Base-by-base conservation (phyloP, 1,140 invertebrate species). In the Melanaphis sacchari region DNA sequence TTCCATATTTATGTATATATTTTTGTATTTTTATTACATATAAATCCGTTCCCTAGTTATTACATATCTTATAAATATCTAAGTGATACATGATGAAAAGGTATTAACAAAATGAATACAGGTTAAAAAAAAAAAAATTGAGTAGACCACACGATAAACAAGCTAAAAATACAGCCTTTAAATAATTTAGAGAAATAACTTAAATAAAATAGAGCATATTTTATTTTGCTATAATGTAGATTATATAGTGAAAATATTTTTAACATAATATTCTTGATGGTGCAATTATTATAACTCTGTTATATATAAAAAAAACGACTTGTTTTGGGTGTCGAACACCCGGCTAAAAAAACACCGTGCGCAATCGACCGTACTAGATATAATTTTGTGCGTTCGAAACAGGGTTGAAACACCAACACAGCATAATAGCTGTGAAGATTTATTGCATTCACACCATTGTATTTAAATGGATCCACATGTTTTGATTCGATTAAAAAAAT, bases 401-500 rank as follows among this genome's bases (percentile, higher is more conserved):
- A 31, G 88, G 43, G 88, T 89, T 24, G 88, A 89, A 89, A 89
- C 88, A 38, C 31, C 18, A 38, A 89, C 46, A n/a, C 26, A 7
- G 26, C 59, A 66, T 66, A 66, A 66, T n/a, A 66, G 59, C 59
- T n/a, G 59, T 22, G 43, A 52, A 89, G 88, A 89, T 89, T 89
- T 89, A 89, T 89, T 49, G 38, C 40, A 36, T 43, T 85, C 18
- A 26, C 88, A 21, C 31, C 46, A 26, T 52, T 54, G 38, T 43
- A 36, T 49, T 22, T 26, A 46, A 88, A 49, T 89, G 88, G 21
- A 18, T 89, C 46, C 88, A 54, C 26, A 54, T 89, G 88, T 89
- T 89, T 89, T 89, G 88, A 89, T 54, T 49, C n/a, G 46, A 89
- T 89, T 54, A 89, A 66, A 66, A 66, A 66, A 66, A 24, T n/a